A percentile compares a stretch with the other conserved stretches of the same genome.
These are phyloP conservation scores for Aproaerema taeniolella DNA, from an alignment of 2,888 invertebrate genomes.

Conservation along the genomic window DNA sequence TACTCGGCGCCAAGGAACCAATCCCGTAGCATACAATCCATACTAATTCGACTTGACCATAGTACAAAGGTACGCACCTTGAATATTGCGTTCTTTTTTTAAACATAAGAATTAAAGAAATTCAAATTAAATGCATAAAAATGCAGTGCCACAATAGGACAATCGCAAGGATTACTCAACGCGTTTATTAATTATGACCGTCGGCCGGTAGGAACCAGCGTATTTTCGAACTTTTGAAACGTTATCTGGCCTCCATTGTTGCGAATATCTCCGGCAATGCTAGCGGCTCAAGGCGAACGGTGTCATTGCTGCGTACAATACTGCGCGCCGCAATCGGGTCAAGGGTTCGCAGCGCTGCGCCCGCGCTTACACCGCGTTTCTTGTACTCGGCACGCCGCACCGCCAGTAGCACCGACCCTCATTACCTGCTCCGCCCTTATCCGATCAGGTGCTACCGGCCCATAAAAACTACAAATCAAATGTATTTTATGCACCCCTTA, in stretches of 20 bases:
- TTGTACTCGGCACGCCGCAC: constrained; percentile 16
- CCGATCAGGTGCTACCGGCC: constrained; percentile 54
- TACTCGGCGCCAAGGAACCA: constrained; percentile 21
- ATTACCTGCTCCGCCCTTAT: constrained; percentile 57
- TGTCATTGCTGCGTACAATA: constrained; percentile 76
- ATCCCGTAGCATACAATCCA: not conserved
- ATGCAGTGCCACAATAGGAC: constrained; percentile 30
- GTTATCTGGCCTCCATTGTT: constrained; percentile 78
- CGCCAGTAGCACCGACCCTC: constrained; percentile 14
- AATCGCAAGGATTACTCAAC: constrained; percentile 52
- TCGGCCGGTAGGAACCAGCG: constrained; percentile 57
- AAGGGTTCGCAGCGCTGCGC: constrained; percentile 53
- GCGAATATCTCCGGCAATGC: constrained; percentile 77
- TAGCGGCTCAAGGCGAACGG: constrained; percentile 75
- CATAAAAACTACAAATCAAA: constrained; percentile 26
- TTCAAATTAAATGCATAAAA: constrained; percentile 18
- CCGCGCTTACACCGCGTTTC: constrained; percentile 29
- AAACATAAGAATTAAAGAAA: not conserved
- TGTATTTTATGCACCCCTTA: constrained; percentile 56
- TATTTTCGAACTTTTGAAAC: constrained; percentile 75
- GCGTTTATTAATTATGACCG: constrained; percentile 56
- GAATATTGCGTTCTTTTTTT: not conserved
- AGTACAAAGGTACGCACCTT: not conserved
- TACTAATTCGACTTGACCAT: constrained; percentile 1
- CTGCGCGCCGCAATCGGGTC: constrained; percentile 67